Conservation (phyloP, 2,888 invertebrate genomes). For the Cerastis rubricosa region DNA sequence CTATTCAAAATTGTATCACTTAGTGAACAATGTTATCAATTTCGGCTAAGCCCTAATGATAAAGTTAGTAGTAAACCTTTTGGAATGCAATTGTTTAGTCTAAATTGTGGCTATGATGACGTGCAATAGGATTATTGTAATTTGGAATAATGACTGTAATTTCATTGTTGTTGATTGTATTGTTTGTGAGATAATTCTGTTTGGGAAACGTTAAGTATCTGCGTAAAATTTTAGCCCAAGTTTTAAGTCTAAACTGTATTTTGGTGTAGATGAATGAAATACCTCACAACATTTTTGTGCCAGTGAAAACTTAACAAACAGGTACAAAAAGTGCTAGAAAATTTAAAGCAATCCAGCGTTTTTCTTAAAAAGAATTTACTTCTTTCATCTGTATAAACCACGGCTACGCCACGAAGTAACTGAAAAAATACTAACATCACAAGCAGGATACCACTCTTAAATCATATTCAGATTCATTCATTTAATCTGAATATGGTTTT, state of each 20-base stretch:
- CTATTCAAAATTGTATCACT: conserved; percentile 60
- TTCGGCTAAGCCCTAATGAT: conserved; percentile 62
- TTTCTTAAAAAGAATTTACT: not conserved
- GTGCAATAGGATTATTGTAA: conserved; percentile 11
- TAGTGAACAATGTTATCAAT: conserved; percentile 67
- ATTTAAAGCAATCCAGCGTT: not conserved
- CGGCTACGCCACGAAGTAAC: not conserved
- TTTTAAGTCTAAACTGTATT: not conserved
- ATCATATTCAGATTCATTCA: no score
- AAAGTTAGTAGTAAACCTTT: conserved; percentile 49
- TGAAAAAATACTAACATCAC: not conserved
- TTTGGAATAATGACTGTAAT: conserved; percentile 2
- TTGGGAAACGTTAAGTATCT: not conserved
- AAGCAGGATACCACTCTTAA: not conserved
- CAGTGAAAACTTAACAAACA: not conserved
- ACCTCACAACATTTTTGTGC: not conserved
- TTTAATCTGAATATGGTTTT: not conserved
- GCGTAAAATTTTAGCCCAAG: not conserved
- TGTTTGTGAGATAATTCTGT: conserved; percentile 12
- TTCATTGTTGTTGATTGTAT: conserved; percentile 21
- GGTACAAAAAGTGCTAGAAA: not conserved
- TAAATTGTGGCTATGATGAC: conserved; percentile 31
- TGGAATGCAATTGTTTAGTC: conserved; percentile 39
- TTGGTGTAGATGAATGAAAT: not conserved
- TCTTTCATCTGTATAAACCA: not conserved